Base-by-base conservation (phyloP, 2,113 vertebrate species). In the Bostrychus sinensis region DNA sequence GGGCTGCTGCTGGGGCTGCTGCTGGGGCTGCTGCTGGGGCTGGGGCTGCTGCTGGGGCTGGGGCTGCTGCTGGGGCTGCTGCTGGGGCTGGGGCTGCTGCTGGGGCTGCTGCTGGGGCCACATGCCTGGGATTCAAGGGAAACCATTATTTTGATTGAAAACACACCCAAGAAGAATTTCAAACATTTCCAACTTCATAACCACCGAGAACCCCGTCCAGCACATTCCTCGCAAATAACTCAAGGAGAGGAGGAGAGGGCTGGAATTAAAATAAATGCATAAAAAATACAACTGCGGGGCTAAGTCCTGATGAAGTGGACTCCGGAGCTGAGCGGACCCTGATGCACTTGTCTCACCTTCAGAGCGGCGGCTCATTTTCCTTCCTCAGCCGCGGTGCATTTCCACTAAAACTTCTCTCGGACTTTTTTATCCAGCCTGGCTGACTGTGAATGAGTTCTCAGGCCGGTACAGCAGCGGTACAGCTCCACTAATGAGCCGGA, bases 71-170 rank as follows among this genome's bases (percentile, higher is more conserved):
- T 4, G 53, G 28, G 10, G 7, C 30, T 10, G 19, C n/a, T 45
- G 17, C 41, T 4, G 53, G 28, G 10, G 7, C 30, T 56, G 25
- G 65, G 9, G 26, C 48, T 10, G 19, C n/a, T 45, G 17, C 30
- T 56, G 25, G 65, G 9, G 26, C 48, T 10, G 19, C n/a, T 45
- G 17, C 41, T 4, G 53, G 28, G 10, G 7, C 30, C 28, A 84
- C 39, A 63, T 26, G 58, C 71, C 91, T 90, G 72, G 23, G 75
- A 79, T 50, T 7, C 19, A 2, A 9, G 14, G 20, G 39, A 58
- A 75, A 74, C 28, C 0, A 62, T 48, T 58, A 26, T 56, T 76
- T 41, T 39, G 2, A 67, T 28, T 60, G 14, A 41, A 75, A 70
- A 77, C 60, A 73, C 62, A 11, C 53, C 54, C 1, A 19, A 8